A percentile compares a stretch with the other conserved stretches of the same genome.
Conservation (phyloP, 2,113 vertebrate species). For the Nicator chloris region DNA sequence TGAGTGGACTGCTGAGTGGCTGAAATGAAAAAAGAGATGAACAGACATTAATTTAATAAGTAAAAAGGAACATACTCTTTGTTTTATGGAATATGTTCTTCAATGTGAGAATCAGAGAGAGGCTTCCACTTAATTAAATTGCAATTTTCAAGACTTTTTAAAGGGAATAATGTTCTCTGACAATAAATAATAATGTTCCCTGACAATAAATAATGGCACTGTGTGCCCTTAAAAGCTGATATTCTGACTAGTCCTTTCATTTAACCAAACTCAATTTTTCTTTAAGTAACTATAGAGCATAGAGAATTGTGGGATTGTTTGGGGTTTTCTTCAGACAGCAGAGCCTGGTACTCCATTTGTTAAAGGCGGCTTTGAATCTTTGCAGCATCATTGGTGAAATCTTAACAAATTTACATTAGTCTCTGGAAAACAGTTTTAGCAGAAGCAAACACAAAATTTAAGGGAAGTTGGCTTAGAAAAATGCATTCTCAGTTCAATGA, state of each 20-base stretch:
- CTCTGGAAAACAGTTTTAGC: neutral
- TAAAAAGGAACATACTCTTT: neutral
- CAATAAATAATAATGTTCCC: slow-evolving; percentile 1
- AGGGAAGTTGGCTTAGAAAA: slow-evolving; percentile 8
- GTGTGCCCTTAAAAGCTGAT: neutral
- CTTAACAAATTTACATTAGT: neutral
- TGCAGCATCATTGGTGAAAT: neutral
- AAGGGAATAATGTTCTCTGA: neutral
- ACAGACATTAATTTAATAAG: neutral
- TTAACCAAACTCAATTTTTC: neutral
- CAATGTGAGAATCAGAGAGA: neutral
- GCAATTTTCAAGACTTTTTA: slow-evolving; percentile 6
- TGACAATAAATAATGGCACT: neutral
- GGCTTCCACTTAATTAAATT: neutral
- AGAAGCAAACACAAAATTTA: neutral
- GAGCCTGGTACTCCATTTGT: neutral
- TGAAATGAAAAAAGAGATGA: neutral
- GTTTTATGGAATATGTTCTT: slow-evolving; percentile 16
- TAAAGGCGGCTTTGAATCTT: neutral
- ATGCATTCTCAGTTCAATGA: slow-evolving; percentile 39
- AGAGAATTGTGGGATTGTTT: neutral
- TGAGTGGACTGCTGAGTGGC: neutral
- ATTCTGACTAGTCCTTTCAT: slow-evolving; percentile 5
- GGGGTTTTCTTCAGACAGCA: neutral
- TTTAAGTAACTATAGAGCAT: neutral